These are phyloP conservation scores for Triplophysa bombifrons DNA, from an alignment of 2,797 vertebrate species.

Conservation along the genomic window DNA sequence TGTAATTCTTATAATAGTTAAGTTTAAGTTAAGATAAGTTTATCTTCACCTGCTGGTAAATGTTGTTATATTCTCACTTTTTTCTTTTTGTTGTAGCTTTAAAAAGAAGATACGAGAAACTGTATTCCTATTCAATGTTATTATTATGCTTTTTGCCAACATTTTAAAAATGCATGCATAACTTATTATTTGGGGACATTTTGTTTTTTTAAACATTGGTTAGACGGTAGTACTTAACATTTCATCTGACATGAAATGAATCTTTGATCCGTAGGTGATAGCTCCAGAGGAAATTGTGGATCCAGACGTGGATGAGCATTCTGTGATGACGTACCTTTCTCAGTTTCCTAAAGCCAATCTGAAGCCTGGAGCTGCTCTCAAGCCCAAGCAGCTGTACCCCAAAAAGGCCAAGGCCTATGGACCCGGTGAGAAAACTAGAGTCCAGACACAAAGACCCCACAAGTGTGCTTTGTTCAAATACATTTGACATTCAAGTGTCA, in stretches of 20 bases:
- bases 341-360: constrained; percentile 95
- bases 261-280: constrained; percentile 79
- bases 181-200: too few species aligned
- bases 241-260: neutral
- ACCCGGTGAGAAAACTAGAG: constrained; percentile 76
- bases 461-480: neutral
- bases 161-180: too few species aligned
- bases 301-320: constrained; percentile 93
- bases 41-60: too few species aligned
- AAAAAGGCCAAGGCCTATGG: constrained; percentile 89
- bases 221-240: neutral
- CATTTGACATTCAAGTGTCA: neutral
- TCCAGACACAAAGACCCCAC: neutral
- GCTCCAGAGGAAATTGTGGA: constrained; percentile 95
- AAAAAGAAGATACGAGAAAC: too few species aligned
- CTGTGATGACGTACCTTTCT: constrained; percentile 95
- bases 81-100: too few species aligned
- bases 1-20: too few species aligned
- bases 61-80: too few species aligned
- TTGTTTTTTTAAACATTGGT: neutral
- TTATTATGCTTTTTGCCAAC: too few species aligned
- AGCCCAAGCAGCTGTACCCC: constrained; percentile 83
- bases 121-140: too few species aligned
- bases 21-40: too few species aligned
- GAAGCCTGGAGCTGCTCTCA: constrained; percentile 87